Evolutionary conservation across 2,113 vertebrate species (phyloP), one percentile per base, ranked within the genome.

Genomic region (Otis tarda): DNA sequence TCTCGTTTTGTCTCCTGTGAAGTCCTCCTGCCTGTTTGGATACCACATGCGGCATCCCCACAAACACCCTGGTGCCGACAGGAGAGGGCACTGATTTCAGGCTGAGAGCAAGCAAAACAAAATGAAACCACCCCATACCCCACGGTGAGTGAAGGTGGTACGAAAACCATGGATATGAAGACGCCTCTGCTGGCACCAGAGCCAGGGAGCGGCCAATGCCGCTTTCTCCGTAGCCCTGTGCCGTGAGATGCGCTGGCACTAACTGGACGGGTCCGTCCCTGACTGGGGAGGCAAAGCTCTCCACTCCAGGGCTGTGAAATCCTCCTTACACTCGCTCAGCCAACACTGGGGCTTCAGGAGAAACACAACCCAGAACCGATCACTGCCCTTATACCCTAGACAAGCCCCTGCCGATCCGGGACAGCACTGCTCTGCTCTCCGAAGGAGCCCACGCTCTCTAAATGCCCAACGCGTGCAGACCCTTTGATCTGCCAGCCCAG

Each of bases 161-260:
- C 4, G 10, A 84, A 68, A 71, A 31, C 24, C 2, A 5, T 14
- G n/a, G 69, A 31, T 23, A 70, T 11, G 43, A 39, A 27, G 49
- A 63, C 3, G 6, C 20, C 37, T 89, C 59, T 78, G 59, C 45
- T 4, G 6, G 30, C 25, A 87, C 8, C 9, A 21, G 45, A 43
- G 41, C 47, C 33, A 21, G 73, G 17, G 39, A 89, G 12, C 9
- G 4, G 47, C 49, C 12, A 5, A 4, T 2, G 41, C 53, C 0
- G 0, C 31, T 28, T 73, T 59, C 41, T 65, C 55, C 4, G 2
- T 7, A 31, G 49, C 71, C 12, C 43, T 74, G 10, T 4, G 25
- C 30, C 0, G 0, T 1, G 24, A 30, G 22, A 70, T 37, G 49
- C 2, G 12, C n/a, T 55, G 23, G 39, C 8, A 5, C 69, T 31